Evolutionary conservation across 2,888 invertebrate species (phyloP).

Genomic region (Loripinus fragilis): DNA sequence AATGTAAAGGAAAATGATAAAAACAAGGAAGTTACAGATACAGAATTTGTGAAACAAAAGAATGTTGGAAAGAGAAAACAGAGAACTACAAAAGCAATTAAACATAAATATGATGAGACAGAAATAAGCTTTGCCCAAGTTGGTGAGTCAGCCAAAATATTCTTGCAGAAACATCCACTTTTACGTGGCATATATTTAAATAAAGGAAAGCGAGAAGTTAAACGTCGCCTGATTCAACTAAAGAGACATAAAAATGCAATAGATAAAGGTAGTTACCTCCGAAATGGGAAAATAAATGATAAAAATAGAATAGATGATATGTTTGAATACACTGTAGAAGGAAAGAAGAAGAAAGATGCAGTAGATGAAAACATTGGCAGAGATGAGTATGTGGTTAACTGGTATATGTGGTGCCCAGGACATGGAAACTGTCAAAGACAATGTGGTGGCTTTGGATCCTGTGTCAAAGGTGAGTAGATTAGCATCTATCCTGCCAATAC

Average conservation of each 20-base stretch:
- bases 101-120: constrained; percentile 36
- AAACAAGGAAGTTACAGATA: background rate
- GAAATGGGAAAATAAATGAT: constrained; percentile 70
- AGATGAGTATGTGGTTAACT: constrained; percentile 79
- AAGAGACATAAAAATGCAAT: constrained; percentile 67
- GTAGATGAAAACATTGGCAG: constrained; percentile 63
- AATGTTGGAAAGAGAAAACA: background rate
- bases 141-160: constrained; percentile 66
- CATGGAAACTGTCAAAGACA: constrained; percentile 77
- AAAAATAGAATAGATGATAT: constrained; percentile 77
- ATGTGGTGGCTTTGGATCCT: constrained; percentile 77
- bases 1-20: background rate
- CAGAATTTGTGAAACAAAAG: background rate
- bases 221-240: constrained; percentile 67
- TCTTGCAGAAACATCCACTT: constrained; percentile 68
- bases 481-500: too few relatives aligned
- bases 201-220: constrained; percentile 77
- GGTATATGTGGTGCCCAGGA: constrained; percentile 81
- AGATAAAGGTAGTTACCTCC: constrained; percentile 73
- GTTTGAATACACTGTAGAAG: constrained; percentile 74
- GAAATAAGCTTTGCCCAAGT: constrained; percentile 62
- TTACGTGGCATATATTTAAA: constrained; percentile 75
- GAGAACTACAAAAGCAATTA: constrained; percentile 35
- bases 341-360: constrained; percentile 56
- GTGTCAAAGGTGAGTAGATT: constrained; percentile 66